A percentile compares a stretch with the other conserved stretches of the same genome.
phyloP scores from a whole-genome alignment of 2,113 vertebrate species.

The Trogon melanurus region DNA sequence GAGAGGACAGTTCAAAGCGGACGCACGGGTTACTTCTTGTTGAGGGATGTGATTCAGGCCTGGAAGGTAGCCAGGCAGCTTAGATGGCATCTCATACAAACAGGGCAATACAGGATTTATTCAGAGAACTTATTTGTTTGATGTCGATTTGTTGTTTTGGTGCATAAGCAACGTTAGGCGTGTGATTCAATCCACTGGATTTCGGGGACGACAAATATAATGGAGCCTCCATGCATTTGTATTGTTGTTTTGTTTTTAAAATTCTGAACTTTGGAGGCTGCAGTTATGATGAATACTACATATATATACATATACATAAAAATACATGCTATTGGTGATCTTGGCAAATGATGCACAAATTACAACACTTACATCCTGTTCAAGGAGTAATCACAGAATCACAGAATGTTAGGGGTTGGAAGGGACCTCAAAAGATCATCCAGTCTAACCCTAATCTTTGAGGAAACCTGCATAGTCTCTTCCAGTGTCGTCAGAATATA shows the following conservation, averaged over 20 bases:
- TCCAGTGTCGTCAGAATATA: background rate
- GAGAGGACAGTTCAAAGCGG: background rate
- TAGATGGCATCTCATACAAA: conserved; percentile 7
- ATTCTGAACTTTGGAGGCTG: background rate
- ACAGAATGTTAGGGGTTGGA: too few relatives aligned
- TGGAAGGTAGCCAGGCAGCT: conserved; percentile 15
- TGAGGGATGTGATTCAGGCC: background rate
- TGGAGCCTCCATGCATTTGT: background rate
- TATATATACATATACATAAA: background rate
- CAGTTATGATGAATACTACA: background rate
- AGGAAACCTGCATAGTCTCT: background rate
- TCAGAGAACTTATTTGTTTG: background rate
- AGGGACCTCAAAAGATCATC: too few relatives aligned
- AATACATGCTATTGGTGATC: background rate
- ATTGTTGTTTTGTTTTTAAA: background rate
- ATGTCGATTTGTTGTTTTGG: background rate
- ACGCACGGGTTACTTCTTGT: background rate
- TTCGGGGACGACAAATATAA: background rate
- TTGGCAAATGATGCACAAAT: background rate
- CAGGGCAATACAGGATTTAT: conserved; percentile 39
- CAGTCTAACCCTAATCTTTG: background rate
- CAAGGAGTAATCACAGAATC: background rate
- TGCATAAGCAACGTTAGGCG: background rate
- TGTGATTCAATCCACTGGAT: background rate
- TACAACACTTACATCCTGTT: background rate